Evolutionary conservation across 2,113 vertebrate genomes (phyloP).

Genomic region (Elanoides forficatus): DNA sequence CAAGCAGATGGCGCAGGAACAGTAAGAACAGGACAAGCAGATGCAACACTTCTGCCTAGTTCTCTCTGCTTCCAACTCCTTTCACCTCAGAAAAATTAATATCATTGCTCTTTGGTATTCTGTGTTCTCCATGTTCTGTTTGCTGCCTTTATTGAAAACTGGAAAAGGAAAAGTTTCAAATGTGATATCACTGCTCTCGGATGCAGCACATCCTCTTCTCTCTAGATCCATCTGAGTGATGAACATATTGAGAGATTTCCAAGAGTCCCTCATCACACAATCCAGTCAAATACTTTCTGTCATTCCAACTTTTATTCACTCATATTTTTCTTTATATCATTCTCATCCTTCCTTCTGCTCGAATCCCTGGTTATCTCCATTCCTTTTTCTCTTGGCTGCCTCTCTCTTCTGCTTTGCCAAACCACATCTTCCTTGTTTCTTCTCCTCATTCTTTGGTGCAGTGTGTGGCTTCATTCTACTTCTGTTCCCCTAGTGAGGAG

Average conservation of each 20-base stretch:
- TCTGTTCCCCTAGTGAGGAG: not conserved
- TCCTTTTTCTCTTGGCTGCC: not conserved
- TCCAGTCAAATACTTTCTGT: not conserved
- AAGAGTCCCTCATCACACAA: not conserved
- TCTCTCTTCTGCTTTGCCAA: not conserved
- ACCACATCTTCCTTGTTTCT: fast-evolving
- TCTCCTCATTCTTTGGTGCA: not conserved
- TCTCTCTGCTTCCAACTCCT: not conserved
- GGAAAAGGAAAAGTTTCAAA: not conserved
- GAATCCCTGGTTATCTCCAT: not conserved
- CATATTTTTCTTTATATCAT: not conserved
- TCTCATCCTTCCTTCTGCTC: not conserved
- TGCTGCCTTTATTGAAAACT: not conserved
- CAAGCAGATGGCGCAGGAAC: not conserved
- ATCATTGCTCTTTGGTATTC: not conserved
- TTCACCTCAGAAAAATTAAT: not conserved
- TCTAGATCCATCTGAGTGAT: not conserved
- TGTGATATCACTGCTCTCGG: not conserved
- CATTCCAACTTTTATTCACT: not conserved
- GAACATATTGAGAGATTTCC: not conserved
- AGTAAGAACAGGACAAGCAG: not conserved
- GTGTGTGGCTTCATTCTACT: not conserved
- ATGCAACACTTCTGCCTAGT: not conserved
- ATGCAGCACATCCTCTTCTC: not conserved
- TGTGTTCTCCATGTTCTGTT: not conserved